Evolutionary conservation across 2,113 vertebrate genomes (phyloP).

Genomic region (Pica pica): DNA sequence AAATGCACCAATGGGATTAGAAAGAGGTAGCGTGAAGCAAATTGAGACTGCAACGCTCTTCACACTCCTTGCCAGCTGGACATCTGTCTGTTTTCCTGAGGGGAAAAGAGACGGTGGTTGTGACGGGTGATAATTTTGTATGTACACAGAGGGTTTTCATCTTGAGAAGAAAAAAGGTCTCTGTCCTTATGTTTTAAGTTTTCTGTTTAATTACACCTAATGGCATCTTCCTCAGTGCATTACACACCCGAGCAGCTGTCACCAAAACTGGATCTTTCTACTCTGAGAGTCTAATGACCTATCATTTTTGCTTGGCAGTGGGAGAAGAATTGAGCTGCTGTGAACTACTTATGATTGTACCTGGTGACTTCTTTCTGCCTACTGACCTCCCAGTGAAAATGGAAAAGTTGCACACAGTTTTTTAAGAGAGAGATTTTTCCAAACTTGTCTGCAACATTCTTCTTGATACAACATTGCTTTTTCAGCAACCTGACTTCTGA

Average conservation of each 20-base stretch:
- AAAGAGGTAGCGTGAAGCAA: not conserved
- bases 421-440: not conserved
- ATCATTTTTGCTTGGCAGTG: slow-evolving; percentile 33
- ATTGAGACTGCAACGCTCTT: slow-evolving; percentile 20
- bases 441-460: not conserved
- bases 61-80: slow-evolving; percentile 8
- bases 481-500: not conserved
- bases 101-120: not conserved
- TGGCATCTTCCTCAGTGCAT: slow-evolving; percentile 32
- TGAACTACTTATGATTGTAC: not conserved
- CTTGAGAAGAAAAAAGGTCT: slow-evolving; percentile 37
- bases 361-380: not conserved
- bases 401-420: not conserved
- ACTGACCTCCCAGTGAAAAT: not conserved
- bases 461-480: not conserved
- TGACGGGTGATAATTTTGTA: slow-evolving; percentile 43
- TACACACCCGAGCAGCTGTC: slow-evolving; percentile 49
- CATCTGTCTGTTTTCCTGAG: slow-evolving; percentile 54
- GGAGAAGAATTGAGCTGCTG: not conserved
- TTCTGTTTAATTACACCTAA: slow-evolving; percentile 68
- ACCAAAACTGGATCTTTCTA: slow-evolving; percentile 21
- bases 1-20: not conserved
- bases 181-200: slow-evolving; percentile 53
- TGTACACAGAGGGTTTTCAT: slow-evolving; percentile 31
- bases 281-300: slow-evolving; percentile 43